Percentiles rank a stretch among this genome's conserved stretches.
phyloP scores from a whole-genome alignment of 35 echinoderm and acorn worm genomes.

The Patiria miniata region DNA sequence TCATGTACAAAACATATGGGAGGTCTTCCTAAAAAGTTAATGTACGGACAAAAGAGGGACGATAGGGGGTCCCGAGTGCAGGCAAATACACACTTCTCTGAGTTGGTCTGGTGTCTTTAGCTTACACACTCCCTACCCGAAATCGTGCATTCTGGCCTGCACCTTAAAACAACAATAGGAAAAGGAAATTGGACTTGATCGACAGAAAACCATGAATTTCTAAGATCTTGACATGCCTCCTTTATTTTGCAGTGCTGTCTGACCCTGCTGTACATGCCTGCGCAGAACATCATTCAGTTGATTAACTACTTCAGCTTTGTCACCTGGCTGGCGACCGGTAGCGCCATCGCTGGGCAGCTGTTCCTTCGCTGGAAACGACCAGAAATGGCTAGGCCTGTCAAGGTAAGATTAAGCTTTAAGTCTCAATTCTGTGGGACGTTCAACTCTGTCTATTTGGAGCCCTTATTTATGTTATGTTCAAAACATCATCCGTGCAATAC shows the following conservation, averaged over 20 bases:
- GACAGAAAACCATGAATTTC: too few species aligned
- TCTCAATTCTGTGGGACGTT: not conserved
- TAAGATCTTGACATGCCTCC: too few species aligned
- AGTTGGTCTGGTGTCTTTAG: too few species aligned
- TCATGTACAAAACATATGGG: too few species aligned
- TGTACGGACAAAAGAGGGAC: too few species aligned
- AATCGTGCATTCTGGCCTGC: too few species aligned
- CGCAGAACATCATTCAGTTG: slow-evolving; percentile 81
- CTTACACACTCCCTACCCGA: too few species aligned
- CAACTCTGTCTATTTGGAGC: not conserved
- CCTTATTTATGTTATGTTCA: not conserved
- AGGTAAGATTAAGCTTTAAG: slow-evolving; percentile 43
- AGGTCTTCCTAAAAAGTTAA: too few species aligned
- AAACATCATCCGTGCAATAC: not conserved
- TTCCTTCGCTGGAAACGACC: slow-evolving; percentile 70
- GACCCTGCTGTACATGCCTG: slow-evolving; percentile 83
- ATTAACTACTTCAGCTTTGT: slow-evolving; percentile 99
- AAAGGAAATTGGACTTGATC: too few species aligned
- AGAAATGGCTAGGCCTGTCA: slow-evolving; percentile 79
- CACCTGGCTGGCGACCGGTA: slow-evolving; percentile 82
- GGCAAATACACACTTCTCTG: too few species aligned
- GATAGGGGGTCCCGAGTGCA: too few species aligned
- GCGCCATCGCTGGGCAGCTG: slow-evolving; percentile 77
- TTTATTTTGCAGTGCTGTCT: slow-evolving; percentile 62
- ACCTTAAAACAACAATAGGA: too few species aligned